phyloP scores from a whole-genome alignment of 2,888 invertebrate species.

The Perizoma flavofasciatum region DNA sequence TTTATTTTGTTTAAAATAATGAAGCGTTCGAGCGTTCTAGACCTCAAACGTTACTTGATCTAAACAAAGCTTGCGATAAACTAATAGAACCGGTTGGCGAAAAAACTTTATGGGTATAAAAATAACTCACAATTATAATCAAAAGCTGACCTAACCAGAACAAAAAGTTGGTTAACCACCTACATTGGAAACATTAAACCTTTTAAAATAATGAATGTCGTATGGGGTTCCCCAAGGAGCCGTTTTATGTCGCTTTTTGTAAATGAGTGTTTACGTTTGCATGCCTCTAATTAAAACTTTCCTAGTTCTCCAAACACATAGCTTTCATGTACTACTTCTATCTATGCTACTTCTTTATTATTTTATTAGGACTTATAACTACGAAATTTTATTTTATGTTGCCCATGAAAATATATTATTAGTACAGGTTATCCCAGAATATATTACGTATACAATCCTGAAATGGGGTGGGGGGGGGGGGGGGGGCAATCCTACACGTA shows the following conservation, averaged over 20 bases:
- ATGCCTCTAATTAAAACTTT: conserved; percentile 1
- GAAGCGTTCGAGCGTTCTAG: neutral
- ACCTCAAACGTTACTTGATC: conserved; percentile 3
- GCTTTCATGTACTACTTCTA: too few relatives aligned
- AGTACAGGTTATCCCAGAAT: too few relatives aligned
- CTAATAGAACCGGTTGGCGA: conserved; percentile 10
- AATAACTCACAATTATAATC: conserved; percentile 3
- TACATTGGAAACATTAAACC: neutral
- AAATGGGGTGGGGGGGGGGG: too few relatives aligned
- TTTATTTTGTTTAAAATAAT: neutral
- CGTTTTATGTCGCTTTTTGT: conserved; percentile 1
- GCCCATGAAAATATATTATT: too few relatives aligned
- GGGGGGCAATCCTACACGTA: too few relatives aligned
- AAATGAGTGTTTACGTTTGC: neutral
- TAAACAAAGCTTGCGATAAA: conserved; percentile 11
- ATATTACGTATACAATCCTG: too few relatives aligned
- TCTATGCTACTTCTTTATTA: too few relatives aligned
- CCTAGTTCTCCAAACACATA: too few relatives aligned
- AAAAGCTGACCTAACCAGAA: conserved; percentile 13
- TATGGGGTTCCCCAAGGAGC: conserved; percentile 1
- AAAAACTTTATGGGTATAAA: conserved; percentile 4
- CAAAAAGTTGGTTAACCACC: neutral
- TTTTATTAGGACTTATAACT: too few relatives aligned
- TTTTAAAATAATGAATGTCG: conserved; percentile 5
- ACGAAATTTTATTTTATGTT: too few relatives aligned